Conservation (phyloP, 2,113 vertebrate species). For the Ptychochromis oligacanthus region DNA sequence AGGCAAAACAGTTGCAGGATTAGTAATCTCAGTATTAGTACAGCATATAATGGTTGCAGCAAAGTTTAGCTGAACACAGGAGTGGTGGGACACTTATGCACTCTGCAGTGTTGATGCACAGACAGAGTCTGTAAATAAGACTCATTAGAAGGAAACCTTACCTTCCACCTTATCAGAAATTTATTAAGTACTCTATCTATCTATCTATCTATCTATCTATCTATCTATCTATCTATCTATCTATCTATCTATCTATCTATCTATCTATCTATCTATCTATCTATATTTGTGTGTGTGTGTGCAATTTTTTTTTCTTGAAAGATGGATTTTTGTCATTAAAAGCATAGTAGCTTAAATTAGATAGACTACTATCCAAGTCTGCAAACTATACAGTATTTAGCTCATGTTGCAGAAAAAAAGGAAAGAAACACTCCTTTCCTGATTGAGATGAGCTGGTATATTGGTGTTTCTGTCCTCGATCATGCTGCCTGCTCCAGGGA, state of each 20-base stretch:
- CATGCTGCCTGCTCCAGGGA: slow-evolving; percentile 39
- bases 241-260: too few species aligned
- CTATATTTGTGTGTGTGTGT: too few species aligned
- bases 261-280: too few species aligned
- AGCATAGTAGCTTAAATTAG: too few species aligned
- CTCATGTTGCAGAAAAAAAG: background rate
- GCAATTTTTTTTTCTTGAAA: too few species aligned
- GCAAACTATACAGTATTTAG: too few species aligned
- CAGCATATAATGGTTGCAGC: background rate
- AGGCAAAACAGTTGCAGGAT: background rate
- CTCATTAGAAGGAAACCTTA: background rate
- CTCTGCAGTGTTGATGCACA: background rate
- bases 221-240: too few species aligned
- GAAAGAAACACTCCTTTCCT: background rate
- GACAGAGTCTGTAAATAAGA: background rate
- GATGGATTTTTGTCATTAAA: too few species aligned
- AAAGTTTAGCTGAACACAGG: background rate
- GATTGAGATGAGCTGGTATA: slow-evolving; percentile 33
- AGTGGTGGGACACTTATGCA: background rate
- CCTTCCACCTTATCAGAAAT: background rate
- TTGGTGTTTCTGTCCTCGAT: slow-evolving; percentile 30
- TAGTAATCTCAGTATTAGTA: background rate
- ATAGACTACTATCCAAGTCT: too few species aligned
- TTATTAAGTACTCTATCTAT: background rate
- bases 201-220: too few species aligned